Evolutionary conservation across 2,888 invertebrate species (phyloP).

Genomic region (Cacoxenus indagator): DNA sequence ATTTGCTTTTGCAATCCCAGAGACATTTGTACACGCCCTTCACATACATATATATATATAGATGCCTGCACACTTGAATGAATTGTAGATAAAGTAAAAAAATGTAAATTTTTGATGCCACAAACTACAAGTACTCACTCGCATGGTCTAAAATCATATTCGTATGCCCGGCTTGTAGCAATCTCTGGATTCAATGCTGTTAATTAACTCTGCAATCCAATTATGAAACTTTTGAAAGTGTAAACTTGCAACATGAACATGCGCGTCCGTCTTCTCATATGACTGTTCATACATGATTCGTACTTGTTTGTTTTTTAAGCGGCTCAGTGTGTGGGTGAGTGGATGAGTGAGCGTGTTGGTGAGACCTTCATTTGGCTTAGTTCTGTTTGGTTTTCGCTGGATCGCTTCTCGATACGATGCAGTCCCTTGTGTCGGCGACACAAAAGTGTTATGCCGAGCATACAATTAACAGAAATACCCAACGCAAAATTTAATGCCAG

Average conservation of each 20-base stretch:
- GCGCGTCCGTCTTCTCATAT: no score
- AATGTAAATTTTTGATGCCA: neutral
- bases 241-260: constrained; percentile 15
- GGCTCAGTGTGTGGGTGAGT: neutral
- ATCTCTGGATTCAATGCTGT: constrained; percentile 57
- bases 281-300: neutral
- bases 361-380: neutral
- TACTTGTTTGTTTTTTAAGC: neutral
- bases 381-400: constrained; percentile 29
- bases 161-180: constrained; percentile 17
- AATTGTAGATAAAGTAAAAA: neutral
- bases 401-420: no score
- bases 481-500: constrained; percentile 53
- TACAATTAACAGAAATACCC: constrained; percentile 63
- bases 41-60: neutral
- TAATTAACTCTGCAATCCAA: constrained; percentile 68
- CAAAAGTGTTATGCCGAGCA: constrained; percentile 64
- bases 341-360: neutral
- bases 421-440: constrained; percentile 47
- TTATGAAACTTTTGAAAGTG: constrained; percentile 64
- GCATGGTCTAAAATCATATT: no score
- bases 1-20: neutral
- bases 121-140: no score
- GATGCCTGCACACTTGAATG: neutral
- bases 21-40: neutral